A percentile compares a stretch with the other conserved stretches of the same genome.
Evolutionary conservation across 2,888 invertebrate genomes (phyloP).

Genomic region (Acanthosepion pharaonis): DNA sequence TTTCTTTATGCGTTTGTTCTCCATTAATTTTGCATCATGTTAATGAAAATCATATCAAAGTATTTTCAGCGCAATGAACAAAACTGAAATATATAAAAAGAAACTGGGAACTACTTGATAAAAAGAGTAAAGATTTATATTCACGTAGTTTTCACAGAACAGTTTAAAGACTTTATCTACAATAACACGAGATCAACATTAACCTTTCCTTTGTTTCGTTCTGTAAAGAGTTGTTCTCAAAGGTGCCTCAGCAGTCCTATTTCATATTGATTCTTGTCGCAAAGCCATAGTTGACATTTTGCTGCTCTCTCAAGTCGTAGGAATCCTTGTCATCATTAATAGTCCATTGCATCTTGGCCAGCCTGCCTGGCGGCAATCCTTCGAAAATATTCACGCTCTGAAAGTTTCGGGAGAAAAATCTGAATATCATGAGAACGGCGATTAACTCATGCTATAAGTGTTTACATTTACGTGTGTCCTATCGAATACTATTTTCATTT

Average conservation of each 20-base stretch:
- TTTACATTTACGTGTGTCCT: not conserved
- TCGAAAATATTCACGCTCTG: not conserved
- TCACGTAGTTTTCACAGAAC: too few relatives aligned
- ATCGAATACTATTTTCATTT: not conserved
- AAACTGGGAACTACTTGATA: too few relatives aligned
- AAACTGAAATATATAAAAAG: too few relatives aligned
- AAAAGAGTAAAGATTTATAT: too few relatives aligned
- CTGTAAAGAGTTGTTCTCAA: not conserved
- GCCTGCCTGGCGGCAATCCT: not conserved
- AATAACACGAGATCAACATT: not conserved
- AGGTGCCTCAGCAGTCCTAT: not conserved
- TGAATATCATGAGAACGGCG: not conserved
- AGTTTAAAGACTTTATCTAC: not conserved
- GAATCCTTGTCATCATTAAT: not conserved
- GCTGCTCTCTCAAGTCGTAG: not conserved
- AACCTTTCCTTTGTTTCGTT: not conserved
- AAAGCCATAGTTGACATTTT: not conserved
- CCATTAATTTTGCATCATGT: not conserved
- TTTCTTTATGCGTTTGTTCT: not conserved
- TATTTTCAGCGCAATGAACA: not conserved
- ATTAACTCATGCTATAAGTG: not conserved
- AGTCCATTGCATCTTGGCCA: not conserved
- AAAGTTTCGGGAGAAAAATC: not conserved
- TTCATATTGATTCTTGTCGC: not conserved
- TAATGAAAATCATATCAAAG: not conserved